Base-by-base conservation (phyloP, 2,888 invertebrate genomes). In the Cheilosia impressa region DNA sequence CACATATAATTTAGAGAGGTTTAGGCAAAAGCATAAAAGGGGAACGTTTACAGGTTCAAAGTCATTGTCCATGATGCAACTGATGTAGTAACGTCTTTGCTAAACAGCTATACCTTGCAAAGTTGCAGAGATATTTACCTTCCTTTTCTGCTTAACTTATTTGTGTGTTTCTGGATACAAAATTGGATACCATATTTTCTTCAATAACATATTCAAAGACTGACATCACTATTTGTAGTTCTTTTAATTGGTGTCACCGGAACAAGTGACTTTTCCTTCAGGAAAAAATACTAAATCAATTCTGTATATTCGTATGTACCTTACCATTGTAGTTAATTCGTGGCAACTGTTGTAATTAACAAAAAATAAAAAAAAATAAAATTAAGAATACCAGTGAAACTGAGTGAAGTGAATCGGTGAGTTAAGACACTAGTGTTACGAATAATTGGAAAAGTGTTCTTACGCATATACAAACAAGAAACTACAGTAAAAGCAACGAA, bases 51-150 rank as follows among this genome's bases (percentile, higher is more conserved):
- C 89, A 89, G 90, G 91, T 91, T 91, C 91, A 92, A 91, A 92
- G 92, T 92, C 92, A 92, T 92, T 92, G 92, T 92, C 91, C 92
- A 92, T 92, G 91, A 92, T 92, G 92, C 92, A 92, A 92, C 91
- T 91, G 91, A 90, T 92, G 92, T 91, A 91, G 90, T 92, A 92
- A 92, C 91, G 92, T 90, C 91, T 89, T 88, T 78, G 77, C 72
- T 52, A 72, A 71, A 76, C 57, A 72, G 52, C 31, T 47, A 52
- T 27, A 50, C 68, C 77, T 43, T 58, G 41, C 57, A 43, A 72
- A 66, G 41, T 60, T 60, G 41, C 58, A 60, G 75, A 68, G 68
- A 69, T 53, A 75, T 17, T 19, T 19, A 72, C 66, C 73, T 73
- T 78, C 63, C 55, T 75, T 87, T 76, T 81, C 60, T 81, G 69